Conservation (phyloP, 2,888 invertebrate genomes). For the Heliconius aoede region DNA sequence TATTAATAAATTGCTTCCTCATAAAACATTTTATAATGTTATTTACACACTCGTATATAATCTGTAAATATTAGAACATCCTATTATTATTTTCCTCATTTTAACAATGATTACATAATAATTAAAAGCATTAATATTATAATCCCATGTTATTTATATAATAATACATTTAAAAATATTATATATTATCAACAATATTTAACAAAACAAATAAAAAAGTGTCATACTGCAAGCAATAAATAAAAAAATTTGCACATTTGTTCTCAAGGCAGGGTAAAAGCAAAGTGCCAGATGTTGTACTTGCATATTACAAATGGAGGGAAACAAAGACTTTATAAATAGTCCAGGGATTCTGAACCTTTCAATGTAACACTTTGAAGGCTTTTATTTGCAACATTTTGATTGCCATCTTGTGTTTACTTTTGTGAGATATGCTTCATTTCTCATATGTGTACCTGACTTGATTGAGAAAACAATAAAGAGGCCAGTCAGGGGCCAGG, state of each 20-base stretch:
- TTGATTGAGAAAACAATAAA: too few species aligned
- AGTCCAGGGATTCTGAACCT: constrained; percentile 23
- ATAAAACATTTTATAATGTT: not conserved
- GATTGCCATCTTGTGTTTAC: not conserved
- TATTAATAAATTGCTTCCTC: not conserved
- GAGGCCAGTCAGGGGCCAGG: too few species aligned
- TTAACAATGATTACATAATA: not conserved
- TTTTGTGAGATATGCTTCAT: not conserved
- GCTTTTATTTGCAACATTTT: constrained; percentile 9
- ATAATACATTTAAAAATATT: not conserved
- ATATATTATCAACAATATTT: not conserved
- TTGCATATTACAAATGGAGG: constrained; percentile 29
- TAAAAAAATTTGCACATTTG: constrained; percentile 20
- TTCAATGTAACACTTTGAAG: constrained; percentile 10
- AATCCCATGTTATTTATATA: too few species aligned
- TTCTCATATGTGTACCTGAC: not conserved
- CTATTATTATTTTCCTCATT: constrained; percentile 14
- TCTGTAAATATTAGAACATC: not conserved
- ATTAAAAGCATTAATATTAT: too few species aligned
- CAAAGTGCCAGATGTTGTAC: constrained; percentile 23
- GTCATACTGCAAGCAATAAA: constrained; percentile 17
- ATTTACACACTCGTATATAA: not conserved
- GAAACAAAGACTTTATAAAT: constrained; percentile 31
- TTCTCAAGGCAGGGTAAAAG: constrained; percentile 21
- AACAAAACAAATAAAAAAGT: not conserved